Conservation (phyloP, 2,113 vertebrate genomes). For the Agelaius tricolor region DNA sequence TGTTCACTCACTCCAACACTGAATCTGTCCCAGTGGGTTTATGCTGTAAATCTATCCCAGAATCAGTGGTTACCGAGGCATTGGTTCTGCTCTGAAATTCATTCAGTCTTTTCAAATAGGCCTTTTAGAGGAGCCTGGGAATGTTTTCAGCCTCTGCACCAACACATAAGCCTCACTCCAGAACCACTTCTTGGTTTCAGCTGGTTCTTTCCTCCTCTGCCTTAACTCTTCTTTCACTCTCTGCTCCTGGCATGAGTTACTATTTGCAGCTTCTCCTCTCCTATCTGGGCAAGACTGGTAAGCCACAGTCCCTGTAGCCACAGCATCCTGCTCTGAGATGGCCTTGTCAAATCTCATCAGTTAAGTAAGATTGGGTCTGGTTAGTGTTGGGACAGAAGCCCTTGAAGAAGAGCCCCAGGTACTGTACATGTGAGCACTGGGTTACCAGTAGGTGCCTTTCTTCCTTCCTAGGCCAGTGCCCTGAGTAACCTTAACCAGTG, state of each 20-base stretch:
- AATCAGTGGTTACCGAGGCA: constrained; percentile 24
- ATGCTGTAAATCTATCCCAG: constrained; percentile 56
- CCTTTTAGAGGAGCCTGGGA: background rate
- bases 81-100: constrained; percentile 47
- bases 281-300: background rate
- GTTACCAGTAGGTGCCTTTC: background rate
- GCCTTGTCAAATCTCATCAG: background rate
- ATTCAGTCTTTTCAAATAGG: constrained; percentile 15
- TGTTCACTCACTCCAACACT: constrained; percentile 12
- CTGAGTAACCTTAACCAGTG: background rate
- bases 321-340: background rate
- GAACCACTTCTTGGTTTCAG: background rate
- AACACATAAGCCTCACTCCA: background rate
- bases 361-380: background rate
- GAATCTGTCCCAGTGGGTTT: constrained; percentile 51
- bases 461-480: background rate
- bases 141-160: background rate
- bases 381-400: background rate
- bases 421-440: background rate
- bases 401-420: background rate
- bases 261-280: background rate
- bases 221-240: background rate
- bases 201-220: background rate
- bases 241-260: accelerated
- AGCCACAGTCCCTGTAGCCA: background rate